phyloP scores from a whole-genome alignment of 2,797 vertebrate genomes.

The Spatula versicolor region DNA sequence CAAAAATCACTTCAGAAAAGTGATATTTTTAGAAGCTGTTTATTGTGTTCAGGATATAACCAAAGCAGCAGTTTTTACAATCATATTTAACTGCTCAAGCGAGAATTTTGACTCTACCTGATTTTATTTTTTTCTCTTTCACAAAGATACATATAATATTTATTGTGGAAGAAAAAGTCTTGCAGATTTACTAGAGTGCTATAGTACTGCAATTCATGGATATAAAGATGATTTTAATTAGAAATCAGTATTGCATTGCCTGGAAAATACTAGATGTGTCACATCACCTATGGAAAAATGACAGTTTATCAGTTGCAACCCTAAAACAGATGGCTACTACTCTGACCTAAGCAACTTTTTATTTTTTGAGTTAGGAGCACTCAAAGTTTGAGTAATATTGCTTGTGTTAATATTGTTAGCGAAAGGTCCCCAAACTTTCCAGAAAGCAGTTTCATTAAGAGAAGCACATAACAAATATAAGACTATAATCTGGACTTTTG shows the following conservation, averaged over 20 bases:
- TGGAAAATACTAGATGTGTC: too few species aligned
- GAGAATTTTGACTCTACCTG: too few species aligned
- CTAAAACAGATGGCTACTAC: constrained; percentile 12
- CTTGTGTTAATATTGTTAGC: not conserved
- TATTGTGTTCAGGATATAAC: not conserved
- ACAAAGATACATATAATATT: too few species aligned
- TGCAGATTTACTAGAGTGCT: too few species aligned
- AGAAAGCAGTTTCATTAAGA: not conserved
- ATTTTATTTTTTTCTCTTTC: not conserved
- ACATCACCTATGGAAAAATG: too few species aligned
- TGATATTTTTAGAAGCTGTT: not conserved
- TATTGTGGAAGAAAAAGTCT: too few species aligned
- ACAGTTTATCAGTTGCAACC: not conserved
- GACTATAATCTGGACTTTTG: too few species aligned
- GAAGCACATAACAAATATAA: too few species aligned
- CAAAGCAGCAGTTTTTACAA: not conserved
- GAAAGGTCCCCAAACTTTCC: constrained; percentile 23
- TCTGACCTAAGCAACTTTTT: constrained; percentile 4
- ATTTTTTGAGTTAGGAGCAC: constrained; percentile 18
- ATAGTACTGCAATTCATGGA: too few species aligned
- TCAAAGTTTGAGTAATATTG: constrained; percentile 2
- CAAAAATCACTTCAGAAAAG: not conserved
- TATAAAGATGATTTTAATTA: too few species aligned
- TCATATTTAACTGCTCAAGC: too few species aligned
- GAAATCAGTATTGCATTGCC: too few species aligned